A percentile compares a stretch with the other conserved stretches of the same genome.
Evolutionary conservation across 53 echinoderm and acorn worm genomes (phyloP).

Genomic region (Holothuria scabra): DNA sequence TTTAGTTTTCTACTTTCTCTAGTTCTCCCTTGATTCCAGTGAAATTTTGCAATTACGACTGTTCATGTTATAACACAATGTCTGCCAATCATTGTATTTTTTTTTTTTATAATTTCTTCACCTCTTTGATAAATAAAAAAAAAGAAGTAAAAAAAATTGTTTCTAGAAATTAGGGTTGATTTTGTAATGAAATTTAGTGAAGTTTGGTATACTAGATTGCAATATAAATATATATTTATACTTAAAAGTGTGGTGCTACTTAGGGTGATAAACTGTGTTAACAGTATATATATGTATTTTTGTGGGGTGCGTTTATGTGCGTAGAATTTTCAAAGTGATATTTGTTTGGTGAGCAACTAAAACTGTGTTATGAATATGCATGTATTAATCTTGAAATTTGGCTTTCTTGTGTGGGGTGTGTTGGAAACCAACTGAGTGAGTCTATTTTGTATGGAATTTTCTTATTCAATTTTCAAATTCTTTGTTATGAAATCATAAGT

Average conservation of each 20-base stretch:
- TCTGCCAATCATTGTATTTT: constrained; percentile 30
- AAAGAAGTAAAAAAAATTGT: constrained; percentile 20
- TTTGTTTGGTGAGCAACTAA: constrained; percentile 37
- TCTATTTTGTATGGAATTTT: no score
- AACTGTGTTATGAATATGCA: no score
- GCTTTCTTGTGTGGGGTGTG: no score
- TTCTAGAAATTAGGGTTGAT: constrained; percentile 47
- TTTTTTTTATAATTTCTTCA: constrained; percentile 39
- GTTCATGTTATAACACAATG: constrained; percentile 46
- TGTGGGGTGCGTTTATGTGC: constrained; percentile 44
- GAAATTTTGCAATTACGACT: constrained; percentile 37
- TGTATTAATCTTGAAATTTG: no score
- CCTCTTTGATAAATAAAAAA: constrained; percentile 22
- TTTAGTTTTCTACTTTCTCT: constrained; percentile 26
- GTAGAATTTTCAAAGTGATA: constrained; percentile 35
- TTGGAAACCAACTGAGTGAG: no score
- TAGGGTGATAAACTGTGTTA: constrained; percentile 41
- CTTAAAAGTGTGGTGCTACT: constrained; percentile 49
- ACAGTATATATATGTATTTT: constrained; percentile 44
- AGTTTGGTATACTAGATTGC: constrained; percentile 51
- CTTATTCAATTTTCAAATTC: no score
- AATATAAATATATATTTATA: constrained; percentile 51
- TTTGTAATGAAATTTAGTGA: constrained; percentile 49
- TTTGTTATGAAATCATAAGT: no score
- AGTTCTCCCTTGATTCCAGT: constrained; percentile 35